Evolutionary conservation across 2,797 vertebrate species (phyloP), one percentile per base, ranked within the genome.

Genomic region (Epinephelus coioides): DNA sequence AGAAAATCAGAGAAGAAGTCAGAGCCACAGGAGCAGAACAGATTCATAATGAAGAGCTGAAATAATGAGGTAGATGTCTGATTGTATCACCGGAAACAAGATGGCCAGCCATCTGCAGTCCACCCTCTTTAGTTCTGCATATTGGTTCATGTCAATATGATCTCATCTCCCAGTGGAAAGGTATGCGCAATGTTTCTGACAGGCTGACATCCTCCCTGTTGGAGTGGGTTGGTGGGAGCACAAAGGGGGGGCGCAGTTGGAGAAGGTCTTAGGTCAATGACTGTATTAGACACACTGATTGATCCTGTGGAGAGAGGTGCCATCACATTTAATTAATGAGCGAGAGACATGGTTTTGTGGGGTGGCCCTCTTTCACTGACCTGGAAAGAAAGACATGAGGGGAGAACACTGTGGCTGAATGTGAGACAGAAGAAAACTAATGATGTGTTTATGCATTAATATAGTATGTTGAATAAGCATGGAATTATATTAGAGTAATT

Each of bases 221-320:
- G 50, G 53, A 78, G 68, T 64, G 76, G 50, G 70, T 61, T 72
- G 56, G 83, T 77, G 76, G 30, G 79, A 82, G 70, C 84, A 81
- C 71, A 81, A 82, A 69, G 63, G 62, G 66, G n/a, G 85, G 81
- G 81, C 19, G 19, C 76, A 72, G 81, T 84, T 61, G 84, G 84
- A 89, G 78, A 78, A 64, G 88, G 89, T 92, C 85, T 78, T 61
- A 87, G 92, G 91, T 94, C 92, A 94, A 89, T 90, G 88, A 91
- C 81, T 85, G 84, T 88, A 92, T 92, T 90, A 94, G 89, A 92
- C 83, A 86, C 86, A 89, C 70, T 84, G 87, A 92, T 90, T 95
- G 92, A 94, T 93, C 90, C 86, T 79, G 81, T 73, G 61, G 77
- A 89, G 81, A 84, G 89, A 93, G 85, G 88, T 88, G 86, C 71